A percentile compares a stretch with the other conserved stretches of the same genome.
Evolutionary conservation across 2,113 vertebrate species (phyloP).

Genomic region (Pterocles burchelli): DNA sequence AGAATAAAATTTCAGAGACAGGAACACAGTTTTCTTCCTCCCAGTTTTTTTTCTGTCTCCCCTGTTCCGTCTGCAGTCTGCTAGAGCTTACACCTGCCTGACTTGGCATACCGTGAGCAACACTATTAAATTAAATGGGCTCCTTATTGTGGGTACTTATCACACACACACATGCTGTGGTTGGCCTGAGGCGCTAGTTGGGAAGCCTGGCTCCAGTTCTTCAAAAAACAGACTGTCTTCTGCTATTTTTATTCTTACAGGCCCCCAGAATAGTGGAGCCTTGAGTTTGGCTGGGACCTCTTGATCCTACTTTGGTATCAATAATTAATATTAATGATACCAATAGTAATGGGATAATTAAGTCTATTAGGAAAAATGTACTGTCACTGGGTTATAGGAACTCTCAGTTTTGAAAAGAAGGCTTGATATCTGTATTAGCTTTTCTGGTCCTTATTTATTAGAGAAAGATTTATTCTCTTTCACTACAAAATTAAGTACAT

Average conservation of each 20-base stretch:
- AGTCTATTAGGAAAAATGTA: slow-evolving; percentile 9
- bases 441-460: background rate
- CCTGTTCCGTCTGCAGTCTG: background rate
- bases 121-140: background rate
- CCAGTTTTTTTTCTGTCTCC: background rate
- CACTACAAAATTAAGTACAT: background rate
- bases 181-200: background rate
- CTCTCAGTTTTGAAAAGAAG: background rate
- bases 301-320: background rate
- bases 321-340: slow-evolving; percentile 31
- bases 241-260: background rate
- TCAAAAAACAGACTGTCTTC: background rate
- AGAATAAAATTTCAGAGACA: background rate
- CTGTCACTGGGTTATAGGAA: background rate
- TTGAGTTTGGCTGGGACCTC: background rate
- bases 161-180: background rate
- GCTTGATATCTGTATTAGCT: background rate
- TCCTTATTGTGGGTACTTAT: background rate
- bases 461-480: background rate
- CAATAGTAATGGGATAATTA: slow-evolving; percentile 24
- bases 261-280: background rate
- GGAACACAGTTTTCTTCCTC: background rate
- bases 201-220: background rate
- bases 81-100: background rate
- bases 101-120: background rate